Base-by-base conservation (phyloP, 2,113 vertebrate species). In the Cavia porcellus region DNA sequence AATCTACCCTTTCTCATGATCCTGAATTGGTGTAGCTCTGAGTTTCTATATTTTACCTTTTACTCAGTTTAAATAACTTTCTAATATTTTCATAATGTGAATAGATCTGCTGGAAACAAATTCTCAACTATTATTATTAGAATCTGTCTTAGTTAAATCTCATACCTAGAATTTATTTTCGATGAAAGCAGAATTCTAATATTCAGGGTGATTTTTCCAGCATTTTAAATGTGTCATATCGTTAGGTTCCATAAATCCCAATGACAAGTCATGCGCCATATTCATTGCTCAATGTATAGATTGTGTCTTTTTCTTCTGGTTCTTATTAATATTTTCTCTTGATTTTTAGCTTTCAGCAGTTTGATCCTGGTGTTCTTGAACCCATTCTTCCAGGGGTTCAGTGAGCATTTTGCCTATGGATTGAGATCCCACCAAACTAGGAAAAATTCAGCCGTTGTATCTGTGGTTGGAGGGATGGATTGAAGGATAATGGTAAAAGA, bases 201-300 rank as follows among this genome's bases (percentile, higher is more conserved):
- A 86, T 89, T n/a, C 24, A 62, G 42, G 19, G 72, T 85, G 55
- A 90, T 90, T 90, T 77, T 95, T 77, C 50, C 47, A 77, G 7
- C 6, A 55, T 24, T 28, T 47, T 75, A 85, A 64, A 35, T 28
- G 74, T 52, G 55, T 64, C 20, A 57, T 57, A 24, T 45, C 17
- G 59, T 74, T 61, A 80, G 14, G 38, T 25, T 45, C 61, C 35
- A 10, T 32, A 62, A 13, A 86, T 70, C 35, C 28, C 61, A 77
- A 28, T 68, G 61, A 17, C 11, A 84, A 59, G 55, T 89, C 45
- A 64, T 30, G 47, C 66, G 22, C 64, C 38, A 35, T 25, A 81
- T 24, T 87, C 52, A 45, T 47, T 88, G 57, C 28, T 75, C 9
- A 19, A 1, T 59, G 32, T 72, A 50, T 32, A 25, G 12, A 7